Conservation (phyloP, 2,113 vertebrate species). For the Xenus cinereus region DNA sequence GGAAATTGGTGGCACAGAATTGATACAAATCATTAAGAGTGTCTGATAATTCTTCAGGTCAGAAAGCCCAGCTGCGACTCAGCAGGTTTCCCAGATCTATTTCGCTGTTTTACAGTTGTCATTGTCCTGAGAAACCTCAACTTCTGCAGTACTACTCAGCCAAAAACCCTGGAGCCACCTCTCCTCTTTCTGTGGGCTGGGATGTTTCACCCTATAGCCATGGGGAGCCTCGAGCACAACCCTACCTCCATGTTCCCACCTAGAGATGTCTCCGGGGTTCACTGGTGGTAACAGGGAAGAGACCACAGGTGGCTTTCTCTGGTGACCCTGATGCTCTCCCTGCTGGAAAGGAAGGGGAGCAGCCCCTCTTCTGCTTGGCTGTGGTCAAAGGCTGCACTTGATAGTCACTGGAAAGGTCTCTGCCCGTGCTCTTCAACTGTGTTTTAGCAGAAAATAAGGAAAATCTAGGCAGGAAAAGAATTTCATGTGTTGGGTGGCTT, state of each 20-base stretch:
- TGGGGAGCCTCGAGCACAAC: background rate
- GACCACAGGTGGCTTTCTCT: accelerated
- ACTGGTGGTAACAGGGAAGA: background rate
- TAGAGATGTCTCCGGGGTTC: accelerated
- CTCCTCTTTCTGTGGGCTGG: background rate
- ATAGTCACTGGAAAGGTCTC: background rate
- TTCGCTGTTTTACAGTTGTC: background rate
- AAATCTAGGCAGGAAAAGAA: background rate
- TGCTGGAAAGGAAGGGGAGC: background rate
- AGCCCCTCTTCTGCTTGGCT: accelerated
- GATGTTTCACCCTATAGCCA: background rate
- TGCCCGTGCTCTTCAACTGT: accelerated
- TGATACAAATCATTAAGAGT: background rate
- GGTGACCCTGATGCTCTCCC: background rate
- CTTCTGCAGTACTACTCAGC: accelerated
- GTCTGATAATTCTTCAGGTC: background rate
- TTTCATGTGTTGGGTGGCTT: background rate
- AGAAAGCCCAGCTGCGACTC: background rate
- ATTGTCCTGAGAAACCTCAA: background rate
- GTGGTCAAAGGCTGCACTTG: background rate
- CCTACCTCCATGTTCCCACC: background rate
- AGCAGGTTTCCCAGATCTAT: background rate
- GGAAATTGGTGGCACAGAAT: background rate
- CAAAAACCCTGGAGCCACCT: accelerated
- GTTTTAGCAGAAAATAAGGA: background rate